phyloP scores from a whole-genome alignment of 2,888 invertebrate genomes.

The Hermaeophaga mercurialis region DNA sequence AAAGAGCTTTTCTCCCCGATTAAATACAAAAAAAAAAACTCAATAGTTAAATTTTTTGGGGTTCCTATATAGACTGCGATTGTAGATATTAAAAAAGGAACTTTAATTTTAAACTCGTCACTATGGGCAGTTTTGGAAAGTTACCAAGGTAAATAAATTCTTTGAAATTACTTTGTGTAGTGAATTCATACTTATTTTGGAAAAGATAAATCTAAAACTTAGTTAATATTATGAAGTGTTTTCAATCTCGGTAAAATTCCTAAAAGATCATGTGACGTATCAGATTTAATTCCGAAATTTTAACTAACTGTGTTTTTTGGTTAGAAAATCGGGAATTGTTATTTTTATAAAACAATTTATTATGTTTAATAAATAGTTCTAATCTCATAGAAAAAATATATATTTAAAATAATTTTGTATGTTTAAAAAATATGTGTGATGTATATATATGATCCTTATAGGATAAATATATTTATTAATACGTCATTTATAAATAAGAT shows the following conservation, averaged over 20 bases:
- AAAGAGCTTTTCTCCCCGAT: background rate
- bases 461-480: background rate
- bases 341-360: conserved; percentile 3
- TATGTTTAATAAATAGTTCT: background rate
- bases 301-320: conserved; percentile 2
- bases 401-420: no score
- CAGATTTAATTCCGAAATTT: conserved; percentile 12
- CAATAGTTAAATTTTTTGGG: conserved; percentile 13
- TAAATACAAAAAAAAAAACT: conserved; percentile 17
- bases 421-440: no score
- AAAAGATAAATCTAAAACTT: no score
- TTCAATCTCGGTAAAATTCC: no score
- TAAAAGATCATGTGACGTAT: no score
- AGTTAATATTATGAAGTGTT: no score
- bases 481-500: no score
- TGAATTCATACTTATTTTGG: no score
- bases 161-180: no score
- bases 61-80: conserved; percentile 30
- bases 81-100: conserved; percentile 23
- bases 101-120: conserved; percentile 8
- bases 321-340: background rate
- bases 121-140: no score
- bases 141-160: no score
- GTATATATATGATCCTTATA: background rate
- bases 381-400: background rate